These are phyloP conservation scores for Triops cancriformis DNA, from an alignment of 1,140 invertebrate species.

Conservation along the genomic window DNA sequence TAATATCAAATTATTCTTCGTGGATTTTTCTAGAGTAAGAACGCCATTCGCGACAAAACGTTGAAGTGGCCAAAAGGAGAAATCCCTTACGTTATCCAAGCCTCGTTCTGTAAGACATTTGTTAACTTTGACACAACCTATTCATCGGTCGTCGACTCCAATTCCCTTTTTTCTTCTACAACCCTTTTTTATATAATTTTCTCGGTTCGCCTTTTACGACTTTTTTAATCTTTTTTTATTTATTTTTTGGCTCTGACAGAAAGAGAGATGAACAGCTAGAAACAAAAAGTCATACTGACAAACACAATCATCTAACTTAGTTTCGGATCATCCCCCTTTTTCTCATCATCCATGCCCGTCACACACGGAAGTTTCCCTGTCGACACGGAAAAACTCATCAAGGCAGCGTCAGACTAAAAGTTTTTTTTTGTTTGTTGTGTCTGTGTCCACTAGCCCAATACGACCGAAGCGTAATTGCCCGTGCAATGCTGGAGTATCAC, in stretches of 20 bases:
- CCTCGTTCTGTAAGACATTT: conserved; percentile 34
- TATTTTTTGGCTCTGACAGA: too few species aligned
- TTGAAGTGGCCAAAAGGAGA: conserved; percentile 37
- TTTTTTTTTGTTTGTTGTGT: conserved; percentile 11
- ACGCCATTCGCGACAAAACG: conserved; percentile 34
- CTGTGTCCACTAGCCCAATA: conserved; percentile 38
- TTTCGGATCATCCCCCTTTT: neutral
- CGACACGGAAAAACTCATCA: neutral
- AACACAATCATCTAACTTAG: neutral
- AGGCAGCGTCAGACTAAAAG: neutral
- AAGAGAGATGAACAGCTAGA: neutral
- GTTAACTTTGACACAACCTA: too few species aligned
- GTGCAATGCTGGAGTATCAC: conserved; percentile 47
- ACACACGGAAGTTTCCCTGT: neutral
- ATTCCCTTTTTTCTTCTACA: neutral
- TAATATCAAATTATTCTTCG: neutral
- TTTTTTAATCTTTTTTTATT: neutral
- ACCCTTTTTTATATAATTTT: neutral
- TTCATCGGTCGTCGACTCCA: neutral
- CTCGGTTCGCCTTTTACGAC: neutral
- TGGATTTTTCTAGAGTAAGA: conserved; percentile 28
- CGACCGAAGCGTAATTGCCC: conserved; percentile 41
- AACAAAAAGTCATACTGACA: neutral
- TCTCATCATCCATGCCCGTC: neutral
- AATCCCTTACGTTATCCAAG: conserved; percentile 40